Conservation (phyloP, 2,888 invertebrate species). For the Zele albiditarsus region DNA sequence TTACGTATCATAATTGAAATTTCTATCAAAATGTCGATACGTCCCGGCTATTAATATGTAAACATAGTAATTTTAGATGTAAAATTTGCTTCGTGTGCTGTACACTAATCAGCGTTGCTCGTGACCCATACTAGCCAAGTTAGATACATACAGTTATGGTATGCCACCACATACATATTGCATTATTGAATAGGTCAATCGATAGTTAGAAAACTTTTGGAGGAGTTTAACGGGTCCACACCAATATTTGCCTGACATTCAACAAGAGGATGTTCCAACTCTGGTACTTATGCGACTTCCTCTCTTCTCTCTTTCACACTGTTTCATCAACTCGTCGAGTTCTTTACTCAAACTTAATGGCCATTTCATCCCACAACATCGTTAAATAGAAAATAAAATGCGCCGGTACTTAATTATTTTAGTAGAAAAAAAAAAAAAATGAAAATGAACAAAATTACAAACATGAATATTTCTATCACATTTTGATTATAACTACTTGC, state of each 20-base stretch:
- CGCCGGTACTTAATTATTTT: neutral
- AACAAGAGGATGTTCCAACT: neutral
- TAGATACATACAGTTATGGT: no score
- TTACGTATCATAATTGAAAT: no score
- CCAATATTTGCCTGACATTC: conserved; percentile 15
- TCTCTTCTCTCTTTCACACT: neutral
- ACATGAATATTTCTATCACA: neutral
- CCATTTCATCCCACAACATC: neutral
- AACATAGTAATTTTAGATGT: no score
- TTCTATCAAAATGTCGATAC: no score
- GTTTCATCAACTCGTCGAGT: neutral
- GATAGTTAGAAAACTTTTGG: conserved; percentile 5
- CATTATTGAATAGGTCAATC: conserved; percentile 7
- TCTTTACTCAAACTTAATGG: neutral
- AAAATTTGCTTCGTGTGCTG: no score
- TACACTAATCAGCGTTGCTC: no score
- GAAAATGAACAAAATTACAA: neutral
- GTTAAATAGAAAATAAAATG: neutral
- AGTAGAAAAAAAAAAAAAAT: no score
- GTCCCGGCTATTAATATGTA: no score
- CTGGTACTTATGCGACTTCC: neutral
- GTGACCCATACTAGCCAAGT: no score
- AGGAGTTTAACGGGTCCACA: neutral
- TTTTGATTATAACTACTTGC: neutral
- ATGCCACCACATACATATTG: no score